phyloP scores from a whole-genome alignment of 37 sponge, comb jelly and placozoan species.

The Ephydatia muelleri region DNA sequence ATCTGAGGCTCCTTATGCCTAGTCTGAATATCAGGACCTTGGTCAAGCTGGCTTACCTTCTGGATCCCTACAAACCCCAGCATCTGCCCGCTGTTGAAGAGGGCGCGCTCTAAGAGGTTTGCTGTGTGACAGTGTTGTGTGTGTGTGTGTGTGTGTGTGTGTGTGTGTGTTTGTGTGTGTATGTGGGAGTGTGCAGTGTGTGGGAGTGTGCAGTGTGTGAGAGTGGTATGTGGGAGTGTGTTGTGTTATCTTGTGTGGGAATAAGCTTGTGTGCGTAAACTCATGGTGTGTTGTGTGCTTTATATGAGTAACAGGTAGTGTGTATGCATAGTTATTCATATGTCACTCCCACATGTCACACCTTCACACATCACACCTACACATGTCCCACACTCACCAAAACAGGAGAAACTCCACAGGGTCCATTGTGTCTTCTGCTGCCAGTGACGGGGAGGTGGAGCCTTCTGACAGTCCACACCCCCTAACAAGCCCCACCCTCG shows the following conservation, averaged over 20 bases:
- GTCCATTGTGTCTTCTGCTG: conserved; percentile 32
- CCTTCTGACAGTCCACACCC: not conserved
- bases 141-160: not conserved
- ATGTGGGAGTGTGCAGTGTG: no score
- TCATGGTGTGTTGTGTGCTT: not conserved
- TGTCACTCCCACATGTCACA: no score
- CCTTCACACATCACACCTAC: no score
- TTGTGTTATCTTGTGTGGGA: not conserved
- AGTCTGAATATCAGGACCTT: conserved; percentile 37
- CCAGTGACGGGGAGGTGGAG: not conserved
- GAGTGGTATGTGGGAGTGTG: no score
- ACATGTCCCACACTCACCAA: not conserved
- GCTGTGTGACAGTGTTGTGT: not conserved
- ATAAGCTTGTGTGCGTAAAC: not conserved
- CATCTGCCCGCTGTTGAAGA: conserved; percentile 61
- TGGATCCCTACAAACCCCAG: conserved; percentile 73
- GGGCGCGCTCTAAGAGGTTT: conserved; percentile 36
- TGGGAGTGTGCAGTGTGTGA: no score
- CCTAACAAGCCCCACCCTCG: conserved; percentile 44
- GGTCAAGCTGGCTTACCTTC: conserved; percentile 42
- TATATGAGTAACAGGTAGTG: no score
- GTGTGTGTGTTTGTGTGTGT: conserved; percentile 14
- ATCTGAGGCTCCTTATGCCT: conserved; percentile 51
- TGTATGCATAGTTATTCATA: not conserved
- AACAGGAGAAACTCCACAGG: conserved; percentile 76